phyloP scores from a whole-genome alignment of 2,888 invertebrate genomes.

The Lypha dubia region DNA sequence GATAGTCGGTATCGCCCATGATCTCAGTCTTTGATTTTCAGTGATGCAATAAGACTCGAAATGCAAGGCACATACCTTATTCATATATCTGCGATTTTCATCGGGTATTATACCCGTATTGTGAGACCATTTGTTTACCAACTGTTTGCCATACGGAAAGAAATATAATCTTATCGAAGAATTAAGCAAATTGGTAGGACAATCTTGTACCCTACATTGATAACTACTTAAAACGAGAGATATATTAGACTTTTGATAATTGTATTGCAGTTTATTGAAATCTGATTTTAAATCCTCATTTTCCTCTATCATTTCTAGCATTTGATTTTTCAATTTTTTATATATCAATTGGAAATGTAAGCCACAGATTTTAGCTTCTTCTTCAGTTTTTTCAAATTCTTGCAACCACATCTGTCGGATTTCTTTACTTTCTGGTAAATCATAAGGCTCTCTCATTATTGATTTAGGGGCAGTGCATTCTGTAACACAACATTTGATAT shows the following conservation, averaged over 20 bases:
- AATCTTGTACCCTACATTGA: constrained; percentile 71
- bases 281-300: constrained; percentile 43
- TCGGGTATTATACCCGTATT: constrained; percentile 76
- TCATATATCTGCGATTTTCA: constrained; percentile 75
- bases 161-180: constrained; percentile 76
- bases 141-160: constrained; percentile 75
- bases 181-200: constrained; percentile 66
- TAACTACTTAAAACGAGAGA: constrained; percentile 70
- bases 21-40: constrained; percentile 75
- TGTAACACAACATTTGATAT: constrained; percentile 54
- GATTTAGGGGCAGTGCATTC: constrained; percentile 72
- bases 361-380: constrained; percentile 73
- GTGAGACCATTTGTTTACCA: constrained; percentile 77
- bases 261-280: constrained; percentile 52
- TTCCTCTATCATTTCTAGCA: constrained; percentile 36
- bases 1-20: constrained; percentile 79
- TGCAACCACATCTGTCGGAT: constrained; percentile 70
- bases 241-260: constrained; percentile 68
- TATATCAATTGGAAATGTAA: constrained; percentile 72
- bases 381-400: constrained; percentile 46
- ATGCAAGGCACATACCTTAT: constrained; percentile 78
- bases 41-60: constrained; percentile 77
- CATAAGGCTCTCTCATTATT: constrained; percentile 72
- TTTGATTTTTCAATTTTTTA: constrained; percentile 46
- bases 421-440: constrained; percentile 64